Conservation (phyloP, 2,888 invertebrate genomes). For the Cynaeus angustus region DNA sequence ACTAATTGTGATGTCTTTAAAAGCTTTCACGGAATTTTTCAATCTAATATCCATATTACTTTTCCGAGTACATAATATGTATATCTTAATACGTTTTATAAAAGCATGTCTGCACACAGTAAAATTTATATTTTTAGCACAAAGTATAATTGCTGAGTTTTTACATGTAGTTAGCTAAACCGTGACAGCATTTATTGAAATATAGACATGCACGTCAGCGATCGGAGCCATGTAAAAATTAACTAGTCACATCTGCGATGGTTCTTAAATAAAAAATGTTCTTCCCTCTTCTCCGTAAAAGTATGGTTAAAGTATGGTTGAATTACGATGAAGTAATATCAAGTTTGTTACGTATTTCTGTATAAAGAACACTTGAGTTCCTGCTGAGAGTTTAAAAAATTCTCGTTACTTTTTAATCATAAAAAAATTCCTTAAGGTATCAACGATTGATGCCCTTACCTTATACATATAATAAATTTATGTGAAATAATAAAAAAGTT, state of each 20-base stretch:
- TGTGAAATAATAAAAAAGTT: slow-evolving; percentile 30
- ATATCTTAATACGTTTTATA: no score
- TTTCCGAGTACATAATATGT: no score
- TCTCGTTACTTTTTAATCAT: slow-evolving; percentile 18
- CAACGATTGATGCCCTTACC: slow-evolving; percentile 25
- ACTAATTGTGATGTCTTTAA: slow-evolving; percentile 1
- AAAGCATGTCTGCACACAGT: no score
- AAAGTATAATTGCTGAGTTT: not conserved
- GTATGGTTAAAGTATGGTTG: slow-evolving; percentile 13
- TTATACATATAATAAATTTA: slow-evolving; percentile 31
- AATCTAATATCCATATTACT: not conserved
- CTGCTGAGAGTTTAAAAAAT: slow-evolving; percentile 14
- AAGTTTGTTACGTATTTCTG: slow-evolving; percentile 7
- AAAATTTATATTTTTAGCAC: not conserved
- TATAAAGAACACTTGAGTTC: slow-evolving; percentile 11
- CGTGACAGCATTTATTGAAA: not conserved
- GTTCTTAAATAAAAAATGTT: slow-evolving; percentile 1
- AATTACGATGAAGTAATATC: slow-evolving; percentile 11
- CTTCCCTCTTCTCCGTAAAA: not conserved
- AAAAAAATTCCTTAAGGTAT: slow-evolving; percentile 15
- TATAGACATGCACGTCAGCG: not conserved
- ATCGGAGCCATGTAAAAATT: not conserved
- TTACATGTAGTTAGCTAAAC: no score
- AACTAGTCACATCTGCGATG: not conserved
- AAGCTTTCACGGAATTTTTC: not conserved